phyloP scores from a whole-genome alignment of 2,113 vertebrate genomes.

The Centropus bengalensis region DNA sequence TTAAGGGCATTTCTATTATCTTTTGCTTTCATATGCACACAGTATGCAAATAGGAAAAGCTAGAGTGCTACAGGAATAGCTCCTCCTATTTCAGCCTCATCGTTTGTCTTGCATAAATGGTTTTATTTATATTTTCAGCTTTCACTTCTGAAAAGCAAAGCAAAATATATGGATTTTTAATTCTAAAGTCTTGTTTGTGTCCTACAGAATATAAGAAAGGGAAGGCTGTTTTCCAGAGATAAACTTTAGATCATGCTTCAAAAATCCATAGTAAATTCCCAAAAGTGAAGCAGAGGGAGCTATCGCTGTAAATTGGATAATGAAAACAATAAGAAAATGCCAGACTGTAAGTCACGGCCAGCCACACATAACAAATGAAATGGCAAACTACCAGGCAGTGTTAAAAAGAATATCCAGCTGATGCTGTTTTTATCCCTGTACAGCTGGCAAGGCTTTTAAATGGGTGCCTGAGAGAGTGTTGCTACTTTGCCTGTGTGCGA shows the following conservation, averaged over 20 bases:
- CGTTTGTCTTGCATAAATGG: background rate
- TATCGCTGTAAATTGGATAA: background rate
- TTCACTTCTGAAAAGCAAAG: background rate
- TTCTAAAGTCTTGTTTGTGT: background rate
- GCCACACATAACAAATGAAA: background rate
- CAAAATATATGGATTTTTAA: background rate
- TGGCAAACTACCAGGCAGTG: background rate
- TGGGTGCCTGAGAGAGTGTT: background rate
- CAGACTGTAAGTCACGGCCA: background rate
- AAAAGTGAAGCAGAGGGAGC: background rate
- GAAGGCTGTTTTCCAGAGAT: background rate
- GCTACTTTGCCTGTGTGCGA: background rate
- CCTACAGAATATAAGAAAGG: background rate
- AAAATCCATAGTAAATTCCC: background rate
- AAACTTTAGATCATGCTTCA: background rate
- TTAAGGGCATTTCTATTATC: background rate
- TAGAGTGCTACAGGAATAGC: background rate
- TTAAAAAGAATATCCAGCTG: background rate
- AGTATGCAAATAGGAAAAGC: background rate
- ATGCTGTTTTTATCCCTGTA: background rate
- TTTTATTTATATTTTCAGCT: constrained; percentile 19
- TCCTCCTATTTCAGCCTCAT: background rate
- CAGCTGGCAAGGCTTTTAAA: background rate
- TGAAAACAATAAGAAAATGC: background rate
- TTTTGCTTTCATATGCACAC: background rate